Evolutionary conservation across 1,140 invertebrate species (phyloP), one percentile per base, ranked within the genome.

Genomic region (Drosophila ercepeae): DNA sequence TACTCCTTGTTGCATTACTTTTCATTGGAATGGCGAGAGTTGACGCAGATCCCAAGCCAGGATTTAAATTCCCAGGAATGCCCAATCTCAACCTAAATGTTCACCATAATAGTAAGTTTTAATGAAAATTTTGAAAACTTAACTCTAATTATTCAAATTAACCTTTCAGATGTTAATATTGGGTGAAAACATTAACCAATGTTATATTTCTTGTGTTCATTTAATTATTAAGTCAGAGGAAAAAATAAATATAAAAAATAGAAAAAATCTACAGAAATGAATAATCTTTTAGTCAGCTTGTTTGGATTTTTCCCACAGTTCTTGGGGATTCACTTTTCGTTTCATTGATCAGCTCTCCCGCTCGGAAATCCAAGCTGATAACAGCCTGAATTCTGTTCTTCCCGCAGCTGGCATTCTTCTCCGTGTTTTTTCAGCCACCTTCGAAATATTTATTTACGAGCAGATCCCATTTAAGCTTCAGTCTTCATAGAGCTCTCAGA

Each of bases 281-380:
- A 39, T 39, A 39, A 16, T 39, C 36, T 16, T 39, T 13, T 16
- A 39, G 36, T 55, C 53, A 55, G 11, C 23, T 55, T 25, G 18
- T 46, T 46, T 21, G 21, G 39, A 44, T 42, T 68, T 54, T 39
- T 16, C 36, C 19, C 21, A 16, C 16, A 36, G 16, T 41, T n/a
- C 7, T 4, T 23, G 70, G 77, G 77, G 75, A 23, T 51, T 79
- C 14, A 78, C 75, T 75, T 63, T 51, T 34, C 13, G 16, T 16
- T 32, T 50, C 21, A 46, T 42, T 46, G 39, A 32, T 39, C 27
- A 55, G 34, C 4, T 39, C 69, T 49, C 50, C 36, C 21, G 41
- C 13, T 16, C 42, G 69, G 59, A 51, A 72, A 63, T 44, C 57
- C 45, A 54, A 59, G 25, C 58, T 60, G 71, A 81, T 75, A 67